Percentiles rank a stretch among this genome's conserved stretches.
phyloP scores from a whole-genome alignment of 92 coral and sea anemone species.

The Heliopora coerulea region DNA sequence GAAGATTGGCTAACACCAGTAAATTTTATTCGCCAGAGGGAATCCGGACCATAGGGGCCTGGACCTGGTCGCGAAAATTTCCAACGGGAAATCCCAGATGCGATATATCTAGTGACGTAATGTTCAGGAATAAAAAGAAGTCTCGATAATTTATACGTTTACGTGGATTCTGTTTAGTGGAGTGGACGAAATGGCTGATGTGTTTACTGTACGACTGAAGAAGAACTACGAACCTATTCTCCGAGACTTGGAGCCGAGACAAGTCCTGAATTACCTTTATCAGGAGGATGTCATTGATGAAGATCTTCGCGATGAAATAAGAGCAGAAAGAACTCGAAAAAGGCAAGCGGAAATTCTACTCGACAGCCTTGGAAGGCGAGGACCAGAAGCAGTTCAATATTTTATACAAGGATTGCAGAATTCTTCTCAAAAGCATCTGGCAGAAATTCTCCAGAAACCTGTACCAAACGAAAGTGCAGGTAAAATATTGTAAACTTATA shows the following conservation, averaged over 20 bases:
- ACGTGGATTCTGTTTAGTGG: too few species aligned
- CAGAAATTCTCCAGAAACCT: slow-evolving; percentile 53
- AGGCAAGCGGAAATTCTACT: slow-evolving; percentile 59
- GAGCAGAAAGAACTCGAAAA: slow-evolving; percentile 54
- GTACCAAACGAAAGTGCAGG: slow-evolving; percentile 21
- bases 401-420: slow-evolving; percentile 57
- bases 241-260: slow-evolving; percentile 71
- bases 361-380: slow-evolving; percentile 41
- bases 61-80: too few species aligned
- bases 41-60: too few species aligned
- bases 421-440: slow-evolving; percentile 68
- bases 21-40: too few species aligned
- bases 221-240: slow-evolving; percentile 52
- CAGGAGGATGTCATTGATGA: slow-evolving; percentile 79
- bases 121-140: too few species aligned
- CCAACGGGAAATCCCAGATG: too few species aligned
- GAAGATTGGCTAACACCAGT: too few species aligned
- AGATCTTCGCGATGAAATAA: slow-evolving; percentile 78
- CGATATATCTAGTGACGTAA: too few species aligned
- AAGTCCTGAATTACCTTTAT: slow-evolving; percentile 60
- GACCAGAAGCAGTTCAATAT: slow-evolving; percentile 26
- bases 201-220: slow-evolving; percentile 48
- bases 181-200: slow-evolving; percentile 30
- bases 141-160: too few species aligned
- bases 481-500: too few species aligned